phyloP scores from a whole-genome alignment of 1,140 invertebrate genomes.

The Euwallacea similis region DNA sequence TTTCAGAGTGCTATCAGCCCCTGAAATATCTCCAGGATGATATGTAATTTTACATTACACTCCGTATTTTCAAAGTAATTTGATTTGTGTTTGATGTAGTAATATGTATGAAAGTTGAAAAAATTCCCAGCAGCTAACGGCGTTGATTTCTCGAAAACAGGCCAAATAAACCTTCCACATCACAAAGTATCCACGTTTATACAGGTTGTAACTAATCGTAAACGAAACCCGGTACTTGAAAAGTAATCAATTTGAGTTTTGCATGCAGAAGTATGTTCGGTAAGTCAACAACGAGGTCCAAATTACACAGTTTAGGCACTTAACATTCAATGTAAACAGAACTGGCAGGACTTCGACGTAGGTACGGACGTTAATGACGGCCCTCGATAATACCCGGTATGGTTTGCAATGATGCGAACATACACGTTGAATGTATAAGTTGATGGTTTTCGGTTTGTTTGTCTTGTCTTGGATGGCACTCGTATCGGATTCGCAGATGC shows the following conservation, averaged over 20 bases:
- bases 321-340: slow-evolving; percentile 29
- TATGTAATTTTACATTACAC: no score
- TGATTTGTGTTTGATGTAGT: background rate
- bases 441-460: background rate
- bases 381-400: slow-evolving; percentile 6
- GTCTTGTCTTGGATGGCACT: background rate
- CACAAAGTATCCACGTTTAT: no score
- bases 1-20: no score
- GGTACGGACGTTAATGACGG: slow-evolving; percentile 26
- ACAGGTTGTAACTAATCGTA: no score
- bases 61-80: no score
- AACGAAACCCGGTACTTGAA: background rate
- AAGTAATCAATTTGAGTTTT: slow-evolving; percentile 29
- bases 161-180: no score
- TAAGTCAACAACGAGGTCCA: slow-evolving; percentile 20
- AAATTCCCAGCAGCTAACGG: background rate
- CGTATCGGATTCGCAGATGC: background rate
- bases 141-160: background rate
- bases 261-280: slow-evolving; percentile 22
- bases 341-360: slow-evolving; percentile 16
- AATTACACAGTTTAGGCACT: slow-evolving; percentile 27
- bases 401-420: slow-evolving; percentile 22
- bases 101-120: background rate
- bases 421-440: slow-evolving; percentile 21
- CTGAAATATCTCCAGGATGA: no score